Evolutionary conservation across 1,140 invertebrate genomes (phyloP).

Genomic region (Bombus impatiens): DNA sequence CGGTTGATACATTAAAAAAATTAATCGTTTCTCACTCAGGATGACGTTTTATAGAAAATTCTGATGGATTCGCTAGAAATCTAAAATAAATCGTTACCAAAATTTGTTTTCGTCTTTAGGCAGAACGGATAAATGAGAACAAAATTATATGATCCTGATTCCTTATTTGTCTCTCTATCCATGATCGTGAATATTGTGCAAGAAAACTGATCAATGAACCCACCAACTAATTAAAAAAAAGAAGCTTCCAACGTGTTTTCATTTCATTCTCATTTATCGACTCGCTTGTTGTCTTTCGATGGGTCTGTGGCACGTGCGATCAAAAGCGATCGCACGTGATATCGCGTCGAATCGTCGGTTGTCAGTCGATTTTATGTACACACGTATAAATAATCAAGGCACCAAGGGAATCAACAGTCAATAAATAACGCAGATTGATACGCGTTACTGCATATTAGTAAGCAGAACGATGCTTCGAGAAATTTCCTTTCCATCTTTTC

Average conservation of each 20-base stretch:
- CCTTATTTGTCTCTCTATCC: neutral
- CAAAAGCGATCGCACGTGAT: neutral
- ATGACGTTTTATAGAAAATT: neutral
- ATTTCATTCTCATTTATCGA: constrained; percentile 59
- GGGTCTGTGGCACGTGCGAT: constrained; percentile 2
- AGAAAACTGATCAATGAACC: neutral
- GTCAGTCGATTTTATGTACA: constrained; percentile 61
- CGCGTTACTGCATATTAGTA: neutral
- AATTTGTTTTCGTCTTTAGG: neutral
- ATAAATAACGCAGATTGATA: constrained; percentile 57
- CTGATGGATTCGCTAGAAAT: neutral
- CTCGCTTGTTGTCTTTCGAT: constrained; percentile 16
- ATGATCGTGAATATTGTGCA: neutral
- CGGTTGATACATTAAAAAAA: constrained; percentile 17
- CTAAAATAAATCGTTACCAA: neutral
- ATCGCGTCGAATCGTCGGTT: constrained; percentile 26
- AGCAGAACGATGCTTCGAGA: constrained; percentile 10
- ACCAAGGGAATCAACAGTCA: constrained; percentile 65
- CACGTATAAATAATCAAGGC: constrained; percentile 69
- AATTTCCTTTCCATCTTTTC: neutral
- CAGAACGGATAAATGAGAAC: constrained; percentile 43
- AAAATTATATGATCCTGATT: neutral
- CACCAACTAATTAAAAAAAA: neutral
- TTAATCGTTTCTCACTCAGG: neutral
- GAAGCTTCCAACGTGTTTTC: neutral